Evolutionary conservation across 2,113 vertebrate genomes (phyloP), one percentile per base, ranked within the genome.

Genomic region (Probosciger aterrimus): DNA sequence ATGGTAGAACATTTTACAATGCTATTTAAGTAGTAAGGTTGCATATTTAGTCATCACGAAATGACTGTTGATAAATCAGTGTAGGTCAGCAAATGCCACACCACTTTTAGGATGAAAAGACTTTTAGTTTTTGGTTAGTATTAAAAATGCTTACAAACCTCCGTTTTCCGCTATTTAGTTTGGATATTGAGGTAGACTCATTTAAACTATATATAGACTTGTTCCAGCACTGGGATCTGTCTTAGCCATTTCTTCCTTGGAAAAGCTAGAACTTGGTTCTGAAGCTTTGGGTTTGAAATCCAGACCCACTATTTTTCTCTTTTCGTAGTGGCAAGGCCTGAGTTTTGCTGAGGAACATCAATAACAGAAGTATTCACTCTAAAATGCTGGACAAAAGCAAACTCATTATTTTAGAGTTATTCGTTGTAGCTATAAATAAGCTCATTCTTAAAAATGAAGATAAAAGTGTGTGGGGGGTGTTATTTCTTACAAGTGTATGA

Each of bases 391-490:
- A 65, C 7, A 79, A 81, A 82, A 59, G 2, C 20, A 60, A 60
- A 47, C 10, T 75, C 4, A 12, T 16, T 73, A 10, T 3, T 73
- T 37, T 76, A 57, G 33, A 62, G 24, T 35, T 59, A 10, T 31
- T 94, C 5, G 52, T 73, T 3, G 2, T 11, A 65, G n/a, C 8
- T 52, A 27, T 50, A 62, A 92, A 73, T 10, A 23, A 87, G 2
- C 0, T 67, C 15, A 28, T 77, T 83, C 22, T 83, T 46, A 52
- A 92, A 85, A 89, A 39, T 22, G 0, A 28, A 69, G 15, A 30
- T 4, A 37, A 6, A 87, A 52, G 1, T n/a, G 6, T 22, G 13
- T 57, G 31, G 1, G 1, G 0, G 0, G 13, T 27, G 35, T 41
- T 62, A 17, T 41, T 73, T 76, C 44, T 65, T 52, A 37, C 6